These are phyloP conservation scores for Picus viridis DNA, from an alignment of 2,797 vertebrate species.

Conservation along the genomic window DNA sequence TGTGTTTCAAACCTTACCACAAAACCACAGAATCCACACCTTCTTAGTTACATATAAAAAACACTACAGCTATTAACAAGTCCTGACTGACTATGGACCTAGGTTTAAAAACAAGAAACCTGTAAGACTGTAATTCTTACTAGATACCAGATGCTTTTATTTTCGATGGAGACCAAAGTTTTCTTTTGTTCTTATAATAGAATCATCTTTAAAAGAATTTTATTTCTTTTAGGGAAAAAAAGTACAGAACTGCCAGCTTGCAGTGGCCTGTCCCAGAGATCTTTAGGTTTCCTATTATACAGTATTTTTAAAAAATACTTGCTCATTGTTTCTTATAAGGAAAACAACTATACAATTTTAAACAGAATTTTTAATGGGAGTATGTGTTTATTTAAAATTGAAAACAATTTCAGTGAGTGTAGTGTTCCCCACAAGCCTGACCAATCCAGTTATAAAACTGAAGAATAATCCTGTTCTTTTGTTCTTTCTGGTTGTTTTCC, in stretches of 20 bases:
- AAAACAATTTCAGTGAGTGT: constrained; percentile 4
- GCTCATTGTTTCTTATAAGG: background rate
- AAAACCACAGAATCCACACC: constrained; percentile 25
- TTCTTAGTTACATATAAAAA: constrained; percentile 58
- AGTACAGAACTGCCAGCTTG: background rate
- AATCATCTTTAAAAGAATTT: background rate
- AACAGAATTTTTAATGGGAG: background rate
- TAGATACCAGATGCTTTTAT: constrained; percentile 20
- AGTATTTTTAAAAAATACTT: background rate
- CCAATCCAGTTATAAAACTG: background rate
- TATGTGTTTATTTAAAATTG: constrained; percentile 34
- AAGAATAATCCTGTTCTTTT: background rate
- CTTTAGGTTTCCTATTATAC: background rate
- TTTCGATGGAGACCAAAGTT: background rate
- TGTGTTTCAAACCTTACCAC: constrained; percentile 23
- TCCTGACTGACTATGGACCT: constrained; percentile 17
- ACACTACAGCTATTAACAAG: constrained; percentile 16
- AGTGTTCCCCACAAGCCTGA: background rate
- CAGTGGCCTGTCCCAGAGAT: background rate
- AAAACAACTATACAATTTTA: background rate
- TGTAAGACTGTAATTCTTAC: background rate
- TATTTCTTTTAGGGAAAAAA: background rate
- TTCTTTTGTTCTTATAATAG: background rate
- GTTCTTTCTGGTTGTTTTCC: background rate
- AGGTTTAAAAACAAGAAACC: constrained; percentile 14